These are phyloP conservation scores for Vidua macroura DNA, from an alignment of 2,113 vertebrate genomes.

Conservation along the genomic window DNA sequence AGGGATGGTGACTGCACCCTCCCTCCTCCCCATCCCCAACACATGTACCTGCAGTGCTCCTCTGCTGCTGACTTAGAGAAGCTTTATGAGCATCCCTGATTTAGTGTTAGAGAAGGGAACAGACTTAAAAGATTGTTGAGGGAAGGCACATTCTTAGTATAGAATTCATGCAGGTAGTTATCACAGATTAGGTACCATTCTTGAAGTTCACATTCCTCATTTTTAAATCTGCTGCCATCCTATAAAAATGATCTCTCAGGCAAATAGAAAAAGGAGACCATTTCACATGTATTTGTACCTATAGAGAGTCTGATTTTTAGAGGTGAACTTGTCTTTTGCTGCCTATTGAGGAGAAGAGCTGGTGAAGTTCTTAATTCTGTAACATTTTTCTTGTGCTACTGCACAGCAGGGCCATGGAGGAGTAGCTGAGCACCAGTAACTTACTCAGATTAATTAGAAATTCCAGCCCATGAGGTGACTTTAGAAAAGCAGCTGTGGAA, in stretches of 20 bases:
- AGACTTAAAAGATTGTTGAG: neutral
- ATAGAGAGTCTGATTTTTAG: neutral
- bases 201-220: neutral
- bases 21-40: neutral
- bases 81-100: neutral
- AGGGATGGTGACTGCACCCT: neutral
- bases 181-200: neutral
- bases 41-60: rapidly evolving
- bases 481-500: neutral
- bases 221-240: neutral
- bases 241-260: neutral
- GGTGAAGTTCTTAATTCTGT: neutral
- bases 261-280: neutral
- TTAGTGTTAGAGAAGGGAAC: neutral
- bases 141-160: neutral
- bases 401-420: neutral
- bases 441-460: neutral
- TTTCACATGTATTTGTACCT: neutral
- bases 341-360: neutral
- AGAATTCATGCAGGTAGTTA: neutral
- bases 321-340: neutral
- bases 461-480: neutral
- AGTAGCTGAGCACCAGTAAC: neutral
- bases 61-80: neutral
- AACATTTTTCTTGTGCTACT: neutral